Evolutionary conservation across 2,797 vertebrate species (phyloP), one percentile per base, ranked within the genome.

Genomic region (Delichon dasypus): DNA sequence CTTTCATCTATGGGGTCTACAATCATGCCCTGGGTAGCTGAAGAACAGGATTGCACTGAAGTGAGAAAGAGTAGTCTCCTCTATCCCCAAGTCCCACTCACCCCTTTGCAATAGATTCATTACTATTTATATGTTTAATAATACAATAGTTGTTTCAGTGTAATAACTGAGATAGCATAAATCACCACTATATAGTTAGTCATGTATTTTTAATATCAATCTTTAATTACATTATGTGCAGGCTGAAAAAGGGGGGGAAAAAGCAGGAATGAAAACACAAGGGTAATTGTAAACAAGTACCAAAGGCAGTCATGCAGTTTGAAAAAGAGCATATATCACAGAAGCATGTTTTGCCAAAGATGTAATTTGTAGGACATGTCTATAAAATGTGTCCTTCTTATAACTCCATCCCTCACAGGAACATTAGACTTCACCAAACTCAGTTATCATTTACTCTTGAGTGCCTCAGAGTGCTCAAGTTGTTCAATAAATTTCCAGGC

Each of bases 401-500:
- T 93, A 80, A 54, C 30, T 74, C 32, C 26, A 76, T 76, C 29
- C 23, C 57, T 93, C 61, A 88, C 7, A 91, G 73, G 61, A 81
- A 15, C 68, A 50, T 86, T 83, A 85, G 47, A 77, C 60, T 95
- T 94, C 34, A 86, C 68, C 65, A 53, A 67, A 91, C 20, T 70
- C 67, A 66, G 50, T 89, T 92, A 79, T 76, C 67, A 70, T 89
- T 89, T 83, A 58, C 64, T 82, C 68, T 68, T 84, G 42, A 79
- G 62, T 91, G 64, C 55, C 29, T 78, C 34, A 40, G 42, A 54
- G 20, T 84, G 19, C n/a, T 85, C 5, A 47, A 68, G 58, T 61
- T 85, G n/a, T 85, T 90, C 64, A 86, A 51, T 81, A 94, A 78
- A 87, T 91, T 94, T 71, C n/a, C 15, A 79, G 45, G 36, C 62